Conservation (phyloP, 2,888 invertebrate genomes). For the Eudemis profundana region DNA sequence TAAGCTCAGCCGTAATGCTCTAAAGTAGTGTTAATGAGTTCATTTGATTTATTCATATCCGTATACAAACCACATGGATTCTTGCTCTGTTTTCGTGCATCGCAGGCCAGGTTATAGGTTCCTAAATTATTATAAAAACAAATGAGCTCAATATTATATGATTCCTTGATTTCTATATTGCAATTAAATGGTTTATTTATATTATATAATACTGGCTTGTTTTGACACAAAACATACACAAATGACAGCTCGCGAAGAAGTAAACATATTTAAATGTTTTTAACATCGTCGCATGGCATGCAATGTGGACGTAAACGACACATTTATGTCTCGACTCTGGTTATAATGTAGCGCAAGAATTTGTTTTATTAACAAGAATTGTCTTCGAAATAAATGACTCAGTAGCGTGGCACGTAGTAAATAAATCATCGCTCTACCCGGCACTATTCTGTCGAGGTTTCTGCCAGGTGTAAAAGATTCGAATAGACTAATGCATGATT, state of each 20-base stretch:
- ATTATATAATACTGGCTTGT: constrained; percentile 8
- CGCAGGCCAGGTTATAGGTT: too few species aligned
- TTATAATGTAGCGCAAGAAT: constrained; percentile 19
- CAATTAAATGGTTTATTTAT: too few species aligned
- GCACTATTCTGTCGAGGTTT: not conserved
- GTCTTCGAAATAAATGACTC: not conserved
- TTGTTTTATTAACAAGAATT: not conserved
- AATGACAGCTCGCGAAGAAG: not conserved
- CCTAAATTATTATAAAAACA: too few species aligned
- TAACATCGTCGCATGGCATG: constrained; percentile 12
- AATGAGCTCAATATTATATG: too few species aligned
- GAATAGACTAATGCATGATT: not conserved
- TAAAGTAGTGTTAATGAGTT: too few species aligned
- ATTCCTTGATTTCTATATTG: too few species aligned
- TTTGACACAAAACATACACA: constrained; percentile 3
- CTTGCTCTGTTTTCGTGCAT: too few species aligned
- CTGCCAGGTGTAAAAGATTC: not conserved
- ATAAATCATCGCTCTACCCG: not conserved
- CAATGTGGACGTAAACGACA: constrained; percentile 10
- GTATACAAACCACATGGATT: too few species aligned
- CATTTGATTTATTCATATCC: too few species aligned
- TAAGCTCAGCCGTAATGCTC: too few species aligned
- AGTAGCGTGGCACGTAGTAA: not conserved
- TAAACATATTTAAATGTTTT: constrained; percentile 19
- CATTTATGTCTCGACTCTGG: constrained; percentile 17